Evolutionary conservation across 2,888 invertebrate genomes (phyloP), one percentile per base, ranked within the genome.

Genomic region (Galerucella pusilla): DNA sequence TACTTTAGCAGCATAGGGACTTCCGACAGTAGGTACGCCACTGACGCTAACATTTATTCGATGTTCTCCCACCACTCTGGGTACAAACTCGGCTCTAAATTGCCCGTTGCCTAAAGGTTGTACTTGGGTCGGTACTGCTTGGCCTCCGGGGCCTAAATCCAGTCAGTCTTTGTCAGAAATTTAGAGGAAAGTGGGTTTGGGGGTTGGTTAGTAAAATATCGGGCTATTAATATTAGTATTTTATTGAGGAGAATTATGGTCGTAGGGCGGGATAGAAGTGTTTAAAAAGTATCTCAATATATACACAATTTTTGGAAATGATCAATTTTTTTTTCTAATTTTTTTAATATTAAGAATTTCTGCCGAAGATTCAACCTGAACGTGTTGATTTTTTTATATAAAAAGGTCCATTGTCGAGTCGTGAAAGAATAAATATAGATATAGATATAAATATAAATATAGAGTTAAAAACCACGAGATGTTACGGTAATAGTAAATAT

Each of bases 1-100:
- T 4, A 97, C 97, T 90, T 98, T 97, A 82, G 97, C 94, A 82
- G 95, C 94, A 88, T 97, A 98, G 6, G 98, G 98, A 85, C 97
- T 97, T 65, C 97, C 97, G 28, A 94, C 93, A 77, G 97, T 94
- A 12, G 96, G 93, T 83, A 92, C 88, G 79, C 94, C 93, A 85
- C 93, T 94, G 77, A 96, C 95, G 75, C 93, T 93, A 77, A 97
- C 96, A 83, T 95, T 94, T 78, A 98, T 94, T 77, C 94, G 92
- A 88, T 98, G 97, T 85, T 97, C 96, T 64, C 97, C 97, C 76
- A 97, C 97, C 67, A 95, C 93, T 81, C 94, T 90, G 12, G 98
- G 97, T 77, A 94, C 94, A 88, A 98, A 98, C 87, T 98, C 96
- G 3, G 97, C 97, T 79, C 93, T 92, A 89, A 96, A 96, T 78